Conservation (phyloP, 2,888 invertebrate species). For the Mythimna ferrago region DNA sequence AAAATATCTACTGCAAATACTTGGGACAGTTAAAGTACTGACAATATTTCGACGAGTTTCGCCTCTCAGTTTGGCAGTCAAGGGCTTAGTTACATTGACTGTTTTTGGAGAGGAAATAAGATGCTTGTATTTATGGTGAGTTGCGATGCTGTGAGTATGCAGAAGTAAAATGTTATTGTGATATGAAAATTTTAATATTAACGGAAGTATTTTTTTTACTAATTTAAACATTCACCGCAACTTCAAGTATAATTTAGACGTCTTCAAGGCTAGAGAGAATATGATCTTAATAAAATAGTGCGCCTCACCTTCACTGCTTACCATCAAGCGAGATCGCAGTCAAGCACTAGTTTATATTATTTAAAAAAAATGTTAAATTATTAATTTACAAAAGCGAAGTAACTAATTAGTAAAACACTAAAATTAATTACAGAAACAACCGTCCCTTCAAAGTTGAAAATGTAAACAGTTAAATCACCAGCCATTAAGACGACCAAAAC, state of each 20-base stretch:
- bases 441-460: constrained; percentile 9
- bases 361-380: neutral
- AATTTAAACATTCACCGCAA: too few relatives aligned
- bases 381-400: neutral
- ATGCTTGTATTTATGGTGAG: constrained; percentile 16
- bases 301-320: too few relatives aligned
- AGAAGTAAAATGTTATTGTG: neutral
- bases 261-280: too few relatives aligned
- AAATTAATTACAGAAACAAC: constrained; percentile 24
- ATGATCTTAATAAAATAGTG: too few relatives aligned
- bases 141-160: neutral
- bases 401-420: constrained; percentile 6
- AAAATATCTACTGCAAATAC: constrained; percentile 46
- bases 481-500: constrained; percentile 55
- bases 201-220: neutral
- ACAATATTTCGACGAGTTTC: constrained; percentile 45
- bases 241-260: too few relatives aligned
- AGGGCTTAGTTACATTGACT: constrained; percentile 30
- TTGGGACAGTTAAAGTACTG: constrained; percentile 29
- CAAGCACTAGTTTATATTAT: too few relatives aligned
- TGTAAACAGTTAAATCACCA: constrained; percentile 48
- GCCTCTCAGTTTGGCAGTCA: constrained; percentile 12
- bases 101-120: constrained; percentile 44
- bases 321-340: too few relatives aligned
- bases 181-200: neutral